Evolutionary conservation across 2,797 vertebrate species (phyloP), one percentile per base, ranked within the genome.

Genomic region (Tokudaia muenninki): DNA sequence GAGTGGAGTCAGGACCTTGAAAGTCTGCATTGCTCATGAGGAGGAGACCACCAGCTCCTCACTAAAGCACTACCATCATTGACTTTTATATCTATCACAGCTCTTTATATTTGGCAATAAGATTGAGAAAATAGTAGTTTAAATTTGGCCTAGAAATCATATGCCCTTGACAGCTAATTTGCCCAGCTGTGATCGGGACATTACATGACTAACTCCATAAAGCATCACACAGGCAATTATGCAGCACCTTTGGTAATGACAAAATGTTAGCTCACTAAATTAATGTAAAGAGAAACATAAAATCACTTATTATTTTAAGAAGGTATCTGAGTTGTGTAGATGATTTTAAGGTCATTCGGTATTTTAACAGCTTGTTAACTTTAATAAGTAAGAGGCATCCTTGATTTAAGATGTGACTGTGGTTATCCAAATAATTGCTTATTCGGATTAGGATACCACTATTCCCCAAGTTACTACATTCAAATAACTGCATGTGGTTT

Each of bases 141-240:
- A 97, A 92, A 83, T 91, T 95, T 94, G 88, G 84, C 80, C 70
- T 86, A 96, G 94, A 98, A 97, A 98, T 97, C 94, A 86, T 59
- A 57, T 96, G 96, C 94, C 70, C 44, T 34, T 97, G 98, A 94
- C 94, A 97, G 95, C 87, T 98, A 97, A 97, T 98, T 98, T 96
- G 97, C 96, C 75, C 72, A 79, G 79, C 1, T 8, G 96, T 95
- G 84, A 97, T 87, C 92, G 96, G 92, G 83, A 96, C 96, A 91
- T 63, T 47, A 41, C 93, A 97, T 96, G 98, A 92, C 98, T 98
- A 98, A 96, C 94, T 98, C 98, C 82, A 96, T 97, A 97, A 97
- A 98, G 90, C 98, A 98, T 98, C 98, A 96, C 77, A 90, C 86
- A 94, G 91, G 97, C 91, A 98, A 97, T 98, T 98, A 98, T 93